phyloP scores from a whole-genome alignment of 2,113 vertebrate genomes.

The Aspidoscelis tigris region DNA sequence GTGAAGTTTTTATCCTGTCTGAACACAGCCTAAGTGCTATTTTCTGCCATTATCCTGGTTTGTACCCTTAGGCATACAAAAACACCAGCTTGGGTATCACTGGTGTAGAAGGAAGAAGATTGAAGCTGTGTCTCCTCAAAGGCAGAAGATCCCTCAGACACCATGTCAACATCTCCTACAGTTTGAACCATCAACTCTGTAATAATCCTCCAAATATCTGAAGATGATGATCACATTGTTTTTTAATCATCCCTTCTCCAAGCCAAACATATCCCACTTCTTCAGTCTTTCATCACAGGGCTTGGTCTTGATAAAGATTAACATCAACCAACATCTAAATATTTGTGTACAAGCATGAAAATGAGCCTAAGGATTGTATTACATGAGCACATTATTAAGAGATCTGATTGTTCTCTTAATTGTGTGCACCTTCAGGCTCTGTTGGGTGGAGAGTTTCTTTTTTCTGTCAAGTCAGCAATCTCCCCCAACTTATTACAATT shows the following conservation, averaged over 20 bases:
- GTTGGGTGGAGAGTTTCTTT: conserved; percentile 40
- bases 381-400: conserved; percentile 56
- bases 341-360: neutral
- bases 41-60: no score
- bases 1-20: no score
- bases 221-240: neutral
- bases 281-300: neutral
- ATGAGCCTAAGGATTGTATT: conserved; percentile 18
- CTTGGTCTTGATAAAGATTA: neutral
- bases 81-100: no score
- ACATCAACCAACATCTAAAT: neutral
- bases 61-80: no score
- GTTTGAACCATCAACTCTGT: neutral
- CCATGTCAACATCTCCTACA: neutral
- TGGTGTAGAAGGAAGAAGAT: no score
- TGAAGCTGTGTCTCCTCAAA: no score
- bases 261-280: neutral
- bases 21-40: no score
- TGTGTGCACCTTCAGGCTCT: conserved; percentile 48
- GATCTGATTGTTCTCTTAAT: conserved; percentile 47
- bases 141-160: no score
- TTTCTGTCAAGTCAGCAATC: conserved; percentile 43
- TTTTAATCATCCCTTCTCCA: neutral
- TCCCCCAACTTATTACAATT: conserved; percentile 26
- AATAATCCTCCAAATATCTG: neutral